phyloP scores from a whole-genome alignment of 2,797 vertebrate species.

The Scyliorhinus canicula region DNA sequence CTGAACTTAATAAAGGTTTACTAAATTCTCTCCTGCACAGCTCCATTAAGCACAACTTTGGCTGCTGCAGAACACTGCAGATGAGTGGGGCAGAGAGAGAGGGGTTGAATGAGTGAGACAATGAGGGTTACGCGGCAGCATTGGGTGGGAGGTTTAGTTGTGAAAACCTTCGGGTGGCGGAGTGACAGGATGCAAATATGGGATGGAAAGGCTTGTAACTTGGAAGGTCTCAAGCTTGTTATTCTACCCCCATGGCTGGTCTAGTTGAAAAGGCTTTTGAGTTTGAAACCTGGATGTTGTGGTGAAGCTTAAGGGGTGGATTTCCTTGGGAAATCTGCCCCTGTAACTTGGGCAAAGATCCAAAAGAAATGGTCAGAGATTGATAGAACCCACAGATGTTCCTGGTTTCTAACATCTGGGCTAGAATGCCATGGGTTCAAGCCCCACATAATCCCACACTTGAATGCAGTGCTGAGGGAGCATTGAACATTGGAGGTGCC shows the following conservation, averaged over 20 bases:
- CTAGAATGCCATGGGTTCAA: background rate
- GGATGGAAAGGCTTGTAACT: background rate
- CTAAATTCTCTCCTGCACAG: background rate
- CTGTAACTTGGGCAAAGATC: background rate
- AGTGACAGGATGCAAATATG: background rate
- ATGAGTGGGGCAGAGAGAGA: background rate
- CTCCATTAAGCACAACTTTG: background rate
- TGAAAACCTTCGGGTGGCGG: background rate
- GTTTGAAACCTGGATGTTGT: background rate
- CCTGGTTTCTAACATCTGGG: background rate
- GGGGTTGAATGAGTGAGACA: background rate
- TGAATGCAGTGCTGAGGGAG: background rate
- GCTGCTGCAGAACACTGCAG: background rate
- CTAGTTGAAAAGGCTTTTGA: background rate
- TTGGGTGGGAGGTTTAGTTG: background rate
- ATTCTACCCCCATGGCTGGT: background rate
- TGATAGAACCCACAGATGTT: background rate
- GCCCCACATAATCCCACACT: background rate
- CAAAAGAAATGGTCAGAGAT: background rate
- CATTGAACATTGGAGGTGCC: background rate
- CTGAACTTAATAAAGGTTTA: background rate
- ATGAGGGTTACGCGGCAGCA: background rate
- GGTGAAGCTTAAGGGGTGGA: background rate
- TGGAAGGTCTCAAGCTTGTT: background rate
- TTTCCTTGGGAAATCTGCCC: background rate